Evolutionary conservation across 2,888 invertebrate species (phyloP).

Genomic region (Drosophila sordidula): DNA sequence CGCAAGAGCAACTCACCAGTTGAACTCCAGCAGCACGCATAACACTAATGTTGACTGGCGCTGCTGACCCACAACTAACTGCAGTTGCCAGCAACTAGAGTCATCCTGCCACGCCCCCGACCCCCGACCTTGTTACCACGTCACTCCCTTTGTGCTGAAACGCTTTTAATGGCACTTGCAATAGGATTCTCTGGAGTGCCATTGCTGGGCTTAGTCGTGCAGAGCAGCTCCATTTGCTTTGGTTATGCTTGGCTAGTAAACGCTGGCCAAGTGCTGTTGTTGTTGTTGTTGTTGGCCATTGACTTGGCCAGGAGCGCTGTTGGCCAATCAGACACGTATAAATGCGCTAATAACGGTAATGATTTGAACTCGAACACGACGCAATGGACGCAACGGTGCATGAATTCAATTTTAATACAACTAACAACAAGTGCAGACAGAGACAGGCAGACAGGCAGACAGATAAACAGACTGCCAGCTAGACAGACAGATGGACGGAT

Average conservation of each 20-base stretch:
- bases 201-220: conserved; percentile 48
- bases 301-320: conserved; percentile 16
- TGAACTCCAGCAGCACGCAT: conserved; percentile 12
- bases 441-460: conserved; percentile 8
- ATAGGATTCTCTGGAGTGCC: conserved; percentile 44
- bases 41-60: conserved; percentile 28
- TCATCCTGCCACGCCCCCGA: too few species aligned
- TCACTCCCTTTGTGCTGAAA: not conserved
- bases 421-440: conserved; percentile 32
- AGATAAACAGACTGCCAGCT: conserved; percentile 1
- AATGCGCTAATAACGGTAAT: conserved; percentile 60
- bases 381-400: conserved; percentile 55
- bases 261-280: conserved; percentile 10
- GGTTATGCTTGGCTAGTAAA: conserved; percentile 31
- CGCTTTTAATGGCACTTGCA: conserved; percentile 48
- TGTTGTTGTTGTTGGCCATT: conserved; percentile 27
- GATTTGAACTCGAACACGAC: conserved; percentile 41
- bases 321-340: conserved; percentile 53
- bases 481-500: not conserved
- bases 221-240: conserved; percentile 44
- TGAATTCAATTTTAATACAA: conserved; percentile 66
- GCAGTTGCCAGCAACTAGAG: conserved; percentile 16
- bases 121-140: not conserved
- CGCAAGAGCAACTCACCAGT: conserved; percentile 23
- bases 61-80: conserved; percentile 57